These are phyloP conservation scores for Stigmatopora nigra DNA, from an alignment of 2,113 vertebrate genomes.

Conservation along the genomic window DNA sequence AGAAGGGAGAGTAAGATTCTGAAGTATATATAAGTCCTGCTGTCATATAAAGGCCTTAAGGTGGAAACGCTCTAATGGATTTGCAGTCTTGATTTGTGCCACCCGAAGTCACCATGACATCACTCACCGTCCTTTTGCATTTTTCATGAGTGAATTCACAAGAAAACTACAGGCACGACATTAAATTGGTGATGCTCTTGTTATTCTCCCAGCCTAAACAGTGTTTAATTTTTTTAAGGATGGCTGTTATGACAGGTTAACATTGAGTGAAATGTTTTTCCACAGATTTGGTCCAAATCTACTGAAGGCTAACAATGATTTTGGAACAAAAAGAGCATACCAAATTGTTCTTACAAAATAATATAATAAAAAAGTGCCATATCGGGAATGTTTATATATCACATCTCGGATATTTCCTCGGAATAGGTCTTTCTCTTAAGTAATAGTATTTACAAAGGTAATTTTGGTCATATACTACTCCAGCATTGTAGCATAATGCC, in stretches of 20 bases:
- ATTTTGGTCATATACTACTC: conserved; percentile 5
- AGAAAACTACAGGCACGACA: neutral
- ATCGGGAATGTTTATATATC: neutral
- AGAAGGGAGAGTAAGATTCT: neutral
- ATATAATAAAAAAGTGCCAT: no score
- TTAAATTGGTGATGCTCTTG: neutral
- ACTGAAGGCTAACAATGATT: neutral
- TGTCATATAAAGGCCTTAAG: neutral
- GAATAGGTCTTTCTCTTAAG: neutral
- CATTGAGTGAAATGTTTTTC: neutral
- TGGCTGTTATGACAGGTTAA: neutral
- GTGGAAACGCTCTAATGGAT: conserved; percentile 2
- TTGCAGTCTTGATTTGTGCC: neutral
- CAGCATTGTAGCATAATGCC: neutral
- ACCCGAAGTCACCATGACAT: neutral
- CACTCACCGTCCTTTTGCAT: conserved; percentile 1
- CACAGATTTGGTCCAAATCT: neutral
- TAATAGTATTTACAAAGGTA: neutral
- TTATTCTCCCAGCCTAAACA: neutral
- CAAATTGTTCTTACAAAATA: no score
- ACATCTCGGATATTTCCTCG: conserved; percentile 18
- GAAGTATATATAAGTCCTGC: neutral
- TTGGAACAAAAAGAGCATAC: no score
- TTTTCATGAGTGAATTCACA: neutral
- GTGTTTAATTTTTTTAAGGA: no score